Evolutionary conservation across 2,113 vertebrate species (phyloP).

Genomic region (Syngnathus floridae): DNA sequence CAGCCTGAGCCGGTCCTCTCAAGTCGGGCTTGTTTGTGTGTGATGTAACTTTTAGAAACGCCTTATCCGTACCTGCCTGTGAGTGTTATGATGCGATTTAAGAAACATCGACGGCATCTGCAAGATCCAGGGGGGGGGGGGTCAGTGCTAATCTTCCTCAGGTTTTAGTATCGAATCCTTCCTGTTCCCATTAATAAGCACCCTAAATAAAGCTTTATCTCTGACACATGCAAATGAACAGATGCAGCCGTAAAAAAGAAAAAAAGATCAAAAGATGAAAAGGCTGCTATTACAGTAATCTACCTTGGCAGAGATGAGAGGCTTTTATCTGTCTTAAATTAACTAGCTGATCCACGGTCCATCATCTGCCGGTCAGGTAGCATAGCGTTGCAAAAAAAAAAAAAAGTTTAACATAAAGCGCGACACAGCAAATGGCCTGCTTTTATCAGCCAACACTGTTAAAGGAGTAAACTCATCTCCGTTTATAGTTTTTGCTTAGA

Average conservation of each 20-base stretch:
- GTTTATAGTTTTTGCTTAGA: constrained; percentile 24
- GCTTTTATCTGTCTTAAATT: constrained; percentile 68
- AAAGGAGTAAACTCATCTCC: constrained; percentile 39
- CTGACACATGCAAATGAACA: constrained; percentile 74
- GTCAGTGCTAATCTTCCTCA: constrained; percentile 64
- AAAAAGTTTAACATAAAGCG: constrained; percentile 58
- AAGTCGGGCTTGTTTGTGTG: constrained; percentile 27
- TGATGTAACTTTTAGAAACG: not conserved
- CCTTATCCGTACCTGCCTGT: not conserved
- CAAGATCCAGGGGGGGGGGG: constrained; percentile 35
- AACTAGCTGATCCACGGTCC: constrained; percentile 63
- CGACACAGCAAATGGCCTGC: constrained; percentile 44
- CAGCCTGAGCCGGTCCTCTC: constrained; percentile 49
- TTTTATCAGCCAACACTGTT: constrained; percentile 42
- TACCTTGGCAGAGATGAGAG: constrained; percentile 62
- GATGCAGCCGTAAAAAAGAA: constrained; percentile 46
- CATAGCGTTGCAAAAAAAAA: constrained; percentile 38
- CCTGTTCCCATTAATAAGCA: constrained; percentile 65
- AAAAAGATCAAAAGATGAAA: constrained; percentile 73
- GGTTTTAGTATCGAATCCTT: constrained; percentile 60
- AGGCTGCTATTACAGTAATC: constrained; percentile 68
- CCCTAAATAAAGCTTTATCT: constrained; percentile 66
- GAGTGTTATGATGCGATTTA: constrained; percentile 33
- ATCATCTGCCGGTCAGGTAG: constrained; percentile 59
- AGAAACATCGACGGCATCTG: constrained; percentile 32